A percentile compares a stretch with the other conserved stretches of the same genome.
Evolutionary conservation across 2,113 vertebrate species (phyloP).

Genomic region (Psephotus haematonotus): DNA sequence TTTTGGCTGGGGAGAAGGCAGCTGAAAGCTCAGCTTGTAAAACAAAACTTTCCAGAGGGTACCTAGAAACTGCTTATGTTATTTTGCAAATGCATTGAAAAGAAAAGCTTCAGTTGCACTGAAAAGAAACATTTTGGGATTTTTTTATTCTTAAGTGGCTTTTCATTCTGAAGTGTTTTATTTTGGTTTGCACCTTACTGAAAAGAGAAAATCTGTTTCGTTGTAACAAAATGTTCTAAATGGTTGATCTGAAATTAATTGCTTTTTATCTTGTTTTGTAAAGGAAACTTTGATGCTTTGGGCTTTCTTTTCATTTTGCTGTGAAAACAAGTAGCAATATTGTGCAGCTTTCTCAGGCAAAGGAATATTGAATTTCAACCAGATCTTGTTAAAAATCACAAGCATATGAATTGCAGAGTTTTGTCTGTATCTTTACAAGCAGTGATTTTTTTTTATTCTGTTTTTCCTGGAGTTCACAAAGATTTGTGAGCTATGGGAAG

Average conservation of each 20-base stretch:
- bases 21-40: background rate
- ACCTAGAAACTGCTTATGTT: background rate
- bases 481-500: background rate
- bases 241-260: slow-evolving; percentile 1
- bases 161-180: background rate
- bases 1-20: background rate
- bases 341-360: background rate
- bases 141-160: background rate
- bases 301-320: background rate
- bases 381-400: background rate
- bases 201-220: background rate
- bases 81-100: background rate
- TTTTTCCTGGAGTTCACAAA: slow-evolving; percentile 21
- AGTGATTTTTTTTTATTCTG: background rate
- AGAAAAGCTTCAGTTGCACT: background rate
- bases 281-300: background rate
- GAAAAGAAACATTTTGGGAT: background rate
- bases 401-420: background rate
- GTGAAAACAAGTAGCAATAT: background rate
- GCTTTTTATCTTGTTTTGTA: background rate
- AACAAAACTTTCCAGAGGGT: background rate
- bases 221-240: background rate
- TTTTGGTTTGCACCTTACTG: background rate
- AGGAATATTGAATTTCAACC: background rate
- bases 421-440: background rate